Conservation (phyloP, 1,140 invertebrate genomes). For the Brachionus manjavacas region DNA sequence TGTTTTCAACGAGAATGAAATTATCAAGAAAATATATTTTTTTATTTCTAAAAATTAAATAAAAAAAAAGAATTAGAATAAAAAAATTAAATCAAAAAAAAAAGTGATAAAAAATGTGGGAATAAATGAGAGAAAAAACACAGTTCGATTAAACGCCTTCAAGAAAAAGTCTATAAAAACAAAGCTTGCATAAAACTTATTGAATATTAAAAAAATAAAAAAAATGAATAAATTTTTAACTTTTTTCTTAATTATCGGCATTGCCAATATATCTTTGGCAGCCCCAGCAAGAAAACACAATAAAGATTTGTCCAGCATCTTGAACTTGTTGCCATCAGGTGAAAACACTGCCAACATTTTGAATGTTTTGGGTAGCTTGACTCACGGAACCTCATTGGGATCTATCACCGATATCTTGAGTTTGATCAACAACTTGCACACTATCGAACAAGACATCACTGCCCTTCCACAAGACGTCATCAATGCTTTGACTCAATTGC, state of each 20-base stretch:
- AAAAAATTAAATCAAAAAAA: neutral
- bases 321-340: constrained; percentile 21
- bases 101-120: neutral
- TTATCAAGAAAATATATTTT: no score
- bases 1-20: no score
- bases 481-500: constrained; percentile 21
- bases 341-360: neutral
- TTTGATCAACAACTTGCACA: constrained; percentile 26
- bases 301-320: constrained; percentile 4
- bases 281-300: neutral
- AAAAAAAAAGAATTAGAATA: neutral
- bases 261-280: neutral
- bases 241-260: neutral
- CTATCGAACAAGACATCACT: neutral
- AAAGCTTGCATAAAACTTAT: no score
- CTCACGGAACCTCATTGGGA: constrained; percentile 5
- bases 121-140: neutral
- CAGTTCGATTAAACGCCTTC: neutral
- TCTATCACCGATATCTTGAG: neutral
- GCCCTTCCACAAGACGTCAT: constrained; percentile 18
- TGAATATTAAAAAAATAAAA: neutral
- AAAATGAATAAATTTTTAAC: constrained; percentile 35
- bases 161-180: neutral
- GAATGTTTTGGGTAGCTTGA: neutral
- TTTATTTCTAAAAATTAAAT: neutral